These are phyloP conservation scores for Clostera curtula DNA, from an alignment of 2,888 invertebrate genomes.

Conservation along the genomic window DNA sequence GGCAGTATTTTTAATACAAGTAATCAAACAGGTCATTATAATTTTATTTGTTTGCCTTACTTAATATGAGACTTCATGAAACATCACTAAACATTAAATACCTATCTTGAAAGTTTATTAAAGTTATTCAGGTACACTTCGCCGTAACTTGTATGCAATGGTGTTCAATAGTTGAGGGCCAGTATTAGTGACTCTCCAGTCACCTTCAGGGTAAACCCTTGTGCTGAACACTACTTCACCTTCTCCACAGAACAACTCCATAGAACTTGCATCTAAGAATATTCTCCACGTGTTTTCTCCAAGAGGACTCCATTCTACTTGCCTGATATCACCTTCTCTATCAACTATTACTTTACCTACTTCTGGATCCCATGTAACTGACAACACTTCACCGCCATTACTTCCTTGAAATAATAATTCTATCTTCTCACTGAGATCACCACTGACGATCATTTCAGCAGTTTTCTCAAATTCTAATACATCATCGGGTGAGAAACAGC, in stretches of 20 bases:
- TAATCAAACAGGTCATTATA: too few relatives aligned
- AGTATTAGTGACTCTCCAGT: constrained; percentile 48
- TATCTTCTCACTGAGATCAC: constrained; percentile 35
- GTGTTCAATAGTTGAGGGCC: constrained; percentile 39
- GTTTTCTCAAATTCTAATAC: constrained; percentile 38
- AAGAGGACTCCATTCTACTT: constrained; percentile 53
- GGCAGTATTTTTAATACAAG: too few relatives aligned
- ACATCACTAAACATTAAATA: too few relatives aligned
- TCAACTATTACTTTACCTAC: constrained; percentile 45
- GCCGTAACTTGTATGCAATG: constrained; percentile 40
- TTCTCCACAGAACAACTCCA: constrained; percentile 63
- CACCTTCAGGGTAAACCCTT: constrained; percentile 51
- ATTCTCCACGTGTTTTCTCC: constrained; percentile 40
- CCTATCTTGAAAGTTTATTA: too few relatives aligned
- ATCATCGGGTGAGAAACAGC: constrained; percentile 25
- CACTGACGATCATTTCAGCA: constrained; percentile 43
- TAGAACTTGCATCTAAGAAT: constrained; percentile 56
- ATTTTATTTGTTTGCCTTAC: too few relatives aligned
- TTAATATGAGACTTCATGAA: too few relatives aligned
- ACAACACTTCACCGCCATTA: constrained; percentile 39
- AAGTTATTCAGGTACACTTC: constrained; percentile 49
- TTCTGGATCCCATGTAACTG: constrained; percentile 41
- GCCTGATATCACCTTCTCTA: constrained; percentile 47
- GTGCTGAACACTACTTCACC: constrained; percentile 64
- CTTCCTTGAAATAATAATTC: constrained; percentile 42